phyloP scores from a whole-genome alignment of 2,113 vertebrate species.

The Lagopus leucura region DNA sequence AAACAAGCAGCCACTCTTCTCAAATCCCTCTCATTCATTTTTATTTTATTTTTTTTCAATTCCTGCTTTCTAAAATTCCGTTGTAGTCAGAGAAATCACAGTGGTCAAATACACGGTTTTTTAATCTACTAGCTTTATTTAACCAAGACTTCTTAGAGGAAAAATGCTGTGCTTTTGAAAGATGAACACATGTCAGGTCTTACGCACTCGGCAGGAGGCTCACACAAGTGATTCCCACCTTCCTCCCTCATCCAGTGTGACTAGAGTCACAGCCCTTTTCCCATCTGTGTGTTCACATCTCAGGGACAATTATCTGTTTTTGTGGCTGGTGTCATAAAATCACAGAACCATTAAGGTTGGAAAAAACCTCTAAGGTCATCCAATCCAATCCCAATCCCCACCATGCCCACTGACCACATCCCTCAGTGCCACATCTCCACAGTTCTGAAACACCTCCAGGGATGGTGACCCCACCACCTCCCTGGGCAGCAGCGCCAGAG shows the following conservation, averaged over 20 bases:
- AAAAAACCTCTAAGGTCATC: no score
- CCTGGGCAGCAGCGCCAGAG: no score
- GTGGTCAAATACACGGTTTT: neutral
- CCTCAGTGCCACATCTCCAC: no score
- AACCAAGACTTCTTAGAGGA: neutral
- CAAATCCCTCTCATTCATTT: neutral
- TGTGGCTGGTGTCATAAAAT: neutral
- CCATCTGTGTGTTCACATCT: rapidly evolving
- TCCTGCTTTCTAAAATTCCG: neutral
- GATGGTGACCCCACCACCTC: no score
- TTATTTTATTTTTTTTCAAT: neutral
- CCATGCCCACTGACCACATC: no score
- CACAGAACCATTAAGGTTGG: no score
- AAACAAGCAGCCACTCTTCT: constrained; percentile 2
- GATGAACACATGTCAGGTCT: neutral
- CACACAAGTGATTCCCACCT: neutral
- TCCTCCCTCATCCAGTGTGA: neutral
- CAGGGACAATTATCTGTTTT: neutral
- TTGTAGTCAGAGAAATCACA: neutral
- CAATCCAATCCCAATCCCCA: no score
- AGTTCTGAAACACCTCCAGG: no score
- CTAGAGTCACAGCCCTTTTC: neutral
- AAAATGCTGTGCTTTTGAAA: neutral
- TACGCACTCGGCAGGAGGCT: neutral
- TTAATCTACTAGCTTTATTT: neutral